Conservation (phyloP, 2,113 vertebrate genomes). For the Butorides virescens region DNA sequence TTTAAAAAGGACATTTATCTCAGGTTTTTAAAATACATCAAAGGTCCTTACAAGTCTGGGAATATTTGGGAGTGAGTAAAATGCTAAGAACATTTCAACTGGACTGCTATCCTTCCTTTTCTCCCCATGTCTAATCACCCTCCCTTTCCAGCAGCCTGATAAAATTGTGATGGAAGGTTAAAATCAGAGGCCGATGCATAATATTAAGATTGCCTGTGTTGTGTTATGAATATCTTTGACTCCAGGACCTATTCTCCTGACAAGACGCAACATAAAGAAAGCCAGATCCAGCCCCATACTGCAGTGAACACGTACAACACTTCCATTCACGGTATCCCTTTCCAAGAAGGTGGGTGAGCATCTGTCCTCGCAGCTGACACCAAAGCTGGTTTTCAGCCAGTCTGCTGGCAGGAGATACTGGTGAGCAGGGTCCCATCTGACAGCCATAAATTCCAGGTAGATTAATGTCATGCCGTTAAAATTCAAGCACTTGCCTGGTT, state of each 20-base stretch:
- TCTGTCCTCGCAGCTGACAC: conserved; percentile 11
- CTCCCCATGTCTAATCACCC: neutral
- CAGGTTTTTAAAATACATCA: conserved; percentile 21
- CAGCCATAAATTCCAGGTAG: neutral
- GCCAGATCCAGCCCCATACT: neutral
- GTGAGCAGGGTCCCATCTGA: neutral
- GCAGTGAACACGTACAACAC: neutral
- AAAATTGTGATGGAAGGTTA: neutral
- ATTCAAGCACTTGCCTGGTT: neutral
- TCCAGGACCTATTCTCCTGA: neutral
- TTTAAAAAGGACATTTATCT: conserved; percentile 46
- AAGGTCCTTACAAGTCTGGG: conserved; percentile 20
- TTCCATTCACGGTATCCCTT: neutral
- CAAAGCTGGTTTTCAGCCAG: neutral
- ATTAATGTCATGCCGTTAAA: neutral
- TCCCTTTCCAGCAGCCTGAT: neutral
- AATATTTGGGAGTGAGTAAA: conserved; percentile 9
- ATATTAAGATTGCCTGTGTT: neutral
- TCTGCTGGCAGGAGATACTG: neutral
- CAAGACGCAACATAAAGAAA: neutral
- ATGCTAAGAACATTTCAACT: neutral
- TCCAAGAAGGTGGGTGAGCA: neutral
- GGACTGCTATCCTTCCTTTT: neutral
- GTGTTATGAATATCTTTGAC: neutral
- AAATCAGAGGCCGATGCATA: neutral